These are phyloP conservation scores for Tringa solitaria DNA, from an alignment of 2,113 vertebrate species.

Conservation along the genomic window DNA sequence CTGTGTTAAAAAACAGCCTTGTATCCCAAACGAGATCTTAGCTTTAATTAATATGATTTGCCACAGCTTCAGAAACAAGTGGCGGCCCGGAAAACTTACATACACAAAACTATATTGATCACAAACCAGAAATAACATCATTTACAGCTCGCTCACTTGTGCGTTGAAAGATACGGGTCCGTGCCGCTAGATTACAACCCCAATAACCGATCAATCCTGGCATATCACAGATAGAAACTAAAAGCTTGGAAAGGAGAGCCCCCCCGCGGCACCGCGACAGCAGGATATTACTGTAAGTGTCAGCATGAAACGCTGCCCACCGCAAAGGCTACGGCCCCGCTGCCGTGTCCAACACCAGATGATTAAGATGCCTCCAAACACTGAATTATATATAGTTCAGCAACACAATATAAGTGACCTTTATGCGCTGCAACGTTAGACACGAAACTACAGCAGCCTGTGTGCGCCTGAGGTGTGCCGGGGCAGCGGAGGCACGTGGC, in stretches of 20 bases:
- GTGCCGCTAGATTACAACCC: background rate
- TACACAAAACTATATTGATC: rapidly evolving
- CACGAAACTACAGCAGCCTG: background rate
- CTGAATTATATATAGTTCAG: conserved; percentile 43
- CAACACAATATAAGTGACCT: conserved; percentile 40
- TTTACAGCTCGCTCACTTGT: background rate
- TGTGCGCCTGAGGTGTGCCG: background rate
- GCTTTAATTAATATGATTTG: background rate
- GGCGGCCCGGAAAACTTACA: background rate
- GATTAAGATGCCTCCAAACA: background rate
- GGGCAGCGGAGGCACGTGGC: background rate
- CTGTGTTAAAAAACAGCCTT: background rate
- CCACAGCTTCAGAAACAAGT: background rate
- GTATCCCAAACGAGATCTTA: background rate
- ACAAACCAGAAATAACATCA: background rate
- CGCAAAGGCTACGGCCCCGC: background rate
- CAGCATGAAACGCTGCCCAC: background rate
- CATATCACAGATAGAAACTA: background rate
- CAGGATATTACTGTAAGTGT: background rate
- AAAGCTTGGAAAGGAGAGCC: background rate
- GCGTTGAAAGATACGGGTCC: too few species aligned
- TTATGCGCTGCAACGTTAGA: background rate
- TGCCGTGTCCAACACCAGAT: background rate
- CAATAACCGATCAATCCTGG: background rate
- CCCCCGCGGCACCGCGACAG: background rate